Evolutionary conservation across 2,797 vertebrate species (phyloP), one percentile per base, ranked within the genome.

Genomic region (Dromococcyx pavoninus): DNA sequence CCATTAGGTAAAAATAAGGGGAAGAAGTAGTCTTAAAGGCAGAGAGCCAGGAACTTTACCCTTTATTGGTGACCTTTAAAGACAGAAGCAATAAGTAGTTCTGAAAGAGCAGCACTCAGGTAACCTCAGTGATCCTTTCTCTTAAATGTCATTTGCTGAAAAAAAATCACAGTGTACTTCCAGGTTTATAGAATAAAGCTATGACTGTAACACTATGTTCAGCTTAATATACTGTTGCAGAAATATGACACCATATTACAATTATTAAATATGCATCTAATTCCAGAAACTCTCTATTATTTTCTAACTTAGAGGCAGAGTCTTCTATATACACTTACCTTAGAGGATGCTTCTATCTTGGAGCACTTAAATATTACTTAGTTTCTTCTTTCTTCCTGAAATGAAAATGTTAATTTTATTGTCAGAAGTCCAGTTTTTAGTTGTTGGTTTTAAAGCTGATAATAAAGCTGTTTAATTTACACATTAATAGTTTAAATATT

Each of bases 11-110:
- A 97, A 97, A 96, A 62, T 86, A 94, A 94, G 35, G 64, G 67
- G 2, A 2, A 46, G 83, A 84, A 81, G 53, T 87, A 60, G 41
- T 60, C 62, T 94, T 92, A 93, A 94, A 90, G 96, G n/a, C 77
- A 96, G 71, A 86, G 53, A 90, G 77, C 27, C 86, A 93, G 84
- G 96, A 97, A 97, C 91, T 83, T 96, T 95, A 80, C 89, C 95
- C 94, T 97, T 90, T 92, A 75, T 46, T 87, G 17, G 72, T 97
- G 97, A 97, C 97, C 97, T 97, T 98, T 97, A 96, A 94, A 96
- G 82, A 93, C 70, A 95, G 76, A 95, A 94, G n/a, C 86, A 94
- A 58, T 93, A 94, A 96, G 51, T 33, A 30, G 74, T 88, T 95
- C 72, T 81, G 83, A 88, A 96, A 97, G 79, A 96, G 53, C 72